Percentiles rank a stretch among this genome's conserved stretches.
Evolutionary conservation across 2,797 vertebrate genomes (phyloP).

Genomic region (Rhadinocentrus ornatus): DNA sequence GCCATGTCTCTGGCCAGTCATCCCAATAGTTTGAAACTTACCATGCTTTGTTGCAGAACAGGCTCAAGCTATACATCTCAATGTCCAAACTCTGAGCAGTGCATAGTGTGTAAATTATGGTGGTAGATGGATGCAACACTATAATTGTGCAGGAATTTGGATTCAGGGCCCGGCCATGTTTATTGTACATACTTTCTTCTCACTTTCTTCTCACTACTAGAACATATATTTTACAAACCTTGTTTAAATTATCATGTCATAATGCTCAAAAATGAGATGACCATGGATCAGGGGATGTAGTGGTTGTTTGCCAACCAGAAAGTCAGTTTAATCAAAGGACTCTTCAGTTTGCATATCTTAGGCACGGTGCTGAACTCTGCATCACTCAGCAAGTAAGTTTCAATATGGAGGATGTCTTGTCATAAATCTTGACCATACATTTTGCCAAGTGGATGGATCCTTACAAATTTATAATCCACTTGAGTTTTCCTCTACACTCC

Average conservation of each 20-base stretch:
- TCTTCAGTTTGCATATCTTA: background rate
- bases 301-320: background rate
- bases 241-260: background rate
- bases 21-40: conserved; percentile 58
- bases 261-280: background rate
- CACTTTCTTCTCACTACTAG: conserved; percentile 2
- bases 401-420: too few species aligned
- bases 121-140: background rate
- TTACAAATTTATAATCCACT: too few species aligned
- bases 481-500: too few species aligned
- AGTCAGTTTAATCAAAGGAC: background rate
- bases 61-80: conserved; percentile 18
- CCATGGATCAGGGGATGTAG: background rate
- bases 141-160: background rate
- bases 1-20: conserved; percentile 36
- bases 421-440: too few species aligned
- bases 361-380: too few species aligned
- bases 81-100: conserved; percentile 7
- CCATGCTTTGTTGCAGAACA: conserved; percentile 31
- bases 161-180: background rate
- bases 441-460: too few species aligned
- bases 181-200: background rate
- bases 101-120: background rate
- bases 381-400: too few species aligned
- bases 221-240: background rate